These are phyloP conservation scores for Drusus annulatus DNA, from an alignment of 1,140 invertebrate species.

Conservation along the genomic window DNA sequence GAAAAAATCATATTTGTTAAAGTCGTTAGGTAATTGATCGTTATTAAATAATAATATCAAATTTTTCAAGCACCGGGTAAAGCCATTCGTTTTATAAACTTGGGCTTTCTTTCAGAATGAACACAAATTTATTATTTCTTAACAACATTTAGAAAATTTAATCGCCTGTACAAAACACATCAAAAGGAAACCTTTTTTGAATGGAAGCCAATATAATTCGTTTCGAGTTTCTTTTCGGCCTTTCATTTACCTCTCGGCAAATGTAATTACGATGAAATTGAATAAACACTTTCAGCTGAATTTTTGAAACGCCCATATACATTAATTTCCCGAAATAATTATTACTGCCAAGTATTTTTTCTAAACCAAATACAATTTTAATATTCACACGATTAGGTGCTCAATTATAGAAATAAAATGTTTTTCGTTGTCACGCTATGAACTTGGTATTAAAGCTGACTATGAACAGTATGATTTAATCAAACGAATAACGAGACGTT, in stretches of 20 bases:
- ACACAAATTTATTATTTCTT: constrained; percentile 1
- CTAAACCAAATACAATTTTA: not conserved
- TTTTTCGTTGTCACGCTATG: too few species aligned
- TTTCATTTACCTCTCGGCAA: not conserved
- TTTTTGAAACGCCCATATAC: not conserved
- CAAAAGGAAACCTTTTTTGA: constrained; percentile 1
- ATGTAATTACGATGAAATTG: constrained; percentile 19
- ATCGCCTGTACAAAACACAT: not conserved
- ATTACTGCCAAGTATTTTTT: constrained; percentile 13
- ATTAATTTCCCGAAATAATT: constrained; percentile 14
- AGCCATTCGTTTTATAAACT: not conserved
- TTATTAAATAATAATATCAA: not conserved
- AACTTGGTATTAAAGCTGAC: too few species aligned
- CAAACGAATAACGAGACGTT: too few species aligned
- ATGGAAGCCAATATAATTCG: constrained; percentile 18
- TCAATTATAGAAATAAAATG: too few species aligned
- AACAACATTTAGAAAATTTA: constrained; percentile 5
- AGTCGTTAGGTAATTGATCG: too few species aligned
- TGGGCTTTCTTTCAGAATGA: not conserved
- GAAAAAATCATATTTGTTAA: too few species aligned
- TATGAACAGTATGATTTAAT: too few species aligned
- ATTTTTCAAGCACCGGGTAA: not conserved
- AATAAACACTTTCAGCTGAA: constrained; percentile 19
- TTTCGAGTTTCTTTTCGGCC: not conserved
- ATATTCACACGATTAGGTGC: not conserved